Evolutionary conservation across 2,113 vertebrate species (phyloP), one percentile per base, ranked within the genome.

Genomic region (Neogobius melanostomus): DNA sequence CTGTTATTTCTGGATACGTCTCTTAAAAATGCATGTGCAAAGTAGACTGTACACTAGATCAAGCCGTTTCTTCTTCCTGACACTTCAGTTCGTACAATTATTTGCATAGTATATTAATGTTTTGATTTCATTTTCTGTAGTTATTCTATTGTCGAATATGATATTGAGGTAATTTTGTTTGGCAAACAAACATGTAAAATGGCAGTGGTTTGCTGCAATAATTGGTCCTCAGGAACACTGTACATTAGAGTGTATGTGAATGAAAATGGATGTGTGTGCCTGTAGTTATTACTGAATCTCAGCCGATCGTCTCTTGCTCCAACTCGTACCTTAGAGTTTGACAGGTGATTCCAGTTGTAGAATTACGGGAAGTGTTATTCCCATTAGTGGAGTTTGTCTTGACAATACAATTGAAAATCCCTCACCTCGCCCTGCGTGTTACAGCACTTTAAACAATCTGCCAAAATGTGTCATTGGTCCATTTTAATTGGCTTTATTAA

Each of bases 181-280:
- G 75, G 82, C 76, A 77, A 88, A 84, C 81, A 82, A 84, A 82
- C 76, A 84, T 83, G 68, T 74, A 86, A 47, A 76, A 81, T 70
- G 78, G 86, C 79, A 87, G 86, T 87, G 64, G 68, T 82, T 86
- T 76, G 72, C 85, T 88, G 86, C 87, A 89, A 66, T 80, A 82
- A 80, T 82, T 77, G 87, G 85, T 90, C 89, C 89, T 91, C 90
- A 91, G 90, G 89, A 90, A 91, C 86, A 88, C 85, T 88, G 87
- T 89, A 66, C 76, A 72, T 82, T 81, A 75, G 78, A 82, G 78
- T 77, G 74, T 75, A 72, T 88, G 72, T 67, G 77, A 82, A 50
- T 84, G 82, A 16, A 72, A 56, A 43, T 59, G 79, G 48, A 76
- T 77, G 83, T 76, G 71, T 64, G 69, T 72, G 68, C 75, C 82